Evolutionary conservation across 2,113 vertebrate species (phyloP).

Genomic region (Peromyscus californicus): DNA sequence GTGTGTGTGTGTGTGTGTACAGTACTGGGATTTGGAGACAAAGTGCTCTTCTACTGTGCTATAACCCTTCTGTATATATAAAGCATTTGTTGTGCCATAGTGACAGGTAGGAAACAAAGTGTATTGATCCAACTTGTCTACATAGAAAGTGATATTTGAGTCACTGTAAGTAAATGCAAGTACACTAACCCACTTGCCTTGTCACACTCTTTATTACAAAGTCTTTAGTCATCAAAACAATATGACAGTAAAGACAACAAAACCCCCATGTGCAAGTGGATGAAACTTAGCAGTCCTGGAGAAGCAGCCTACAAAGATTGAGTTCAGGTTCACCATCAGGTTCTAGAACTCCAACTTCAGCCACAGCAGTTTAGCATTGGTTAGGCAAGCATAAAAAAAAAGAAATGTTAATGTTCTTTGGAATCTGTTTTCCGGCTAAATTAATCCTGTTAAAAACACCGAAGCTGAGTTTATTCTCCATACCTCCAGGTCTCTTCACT

Average conservation of each 20-base stretch:
- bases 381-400: slow-evolving; percentile 56
- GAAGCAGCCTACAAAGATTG: slow-evolving; percentile 54
- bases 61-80: neutral
- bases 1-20: rapidly evolving
- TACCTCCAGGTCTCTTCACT: slow-evolving; percentile 38
- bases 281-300: slow-evolving; percentile 67
- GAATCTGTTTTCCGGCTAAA: slow-evolving; percentile 66
- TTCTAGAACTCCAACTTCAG: slow-evolving; percentile 52
- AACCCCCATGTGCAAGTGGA: slow-evolving; percentile 72
- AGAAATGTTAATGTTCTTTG: slow-evolving; percentile 8
- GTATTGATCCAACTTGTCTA: neutral
- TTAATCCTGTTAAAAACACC: slow-evolving; percentile 14
- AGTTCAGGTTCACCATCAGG: slow-evolving; percentile 10
- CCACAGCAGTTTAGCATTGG: slow-evolving; percentile 56
- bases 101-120: slow-evolving; percentile 9
- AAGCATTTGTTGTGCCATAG: neutral
- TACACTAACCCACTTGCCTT: slow-evolving; percentile 39
- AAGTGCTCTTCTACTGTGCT: neutral
- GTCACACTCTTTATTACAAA: slow-evolving; percentile 73
- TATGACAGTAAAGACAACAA: slow-evolving; percentile 68
- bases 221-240: slow-evolving; percentile 83
- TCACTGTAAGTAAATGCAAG: slow-evolving; percentile 26
- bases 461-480: slow-evolving; percentile 24
- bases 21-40: neutral
- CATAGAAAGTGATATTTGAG: neutral